Evolutionary conservation across 2,113 vertebrate genomes (phyloP).

Genomic region (Chaetodon trifascialis): DNA sequence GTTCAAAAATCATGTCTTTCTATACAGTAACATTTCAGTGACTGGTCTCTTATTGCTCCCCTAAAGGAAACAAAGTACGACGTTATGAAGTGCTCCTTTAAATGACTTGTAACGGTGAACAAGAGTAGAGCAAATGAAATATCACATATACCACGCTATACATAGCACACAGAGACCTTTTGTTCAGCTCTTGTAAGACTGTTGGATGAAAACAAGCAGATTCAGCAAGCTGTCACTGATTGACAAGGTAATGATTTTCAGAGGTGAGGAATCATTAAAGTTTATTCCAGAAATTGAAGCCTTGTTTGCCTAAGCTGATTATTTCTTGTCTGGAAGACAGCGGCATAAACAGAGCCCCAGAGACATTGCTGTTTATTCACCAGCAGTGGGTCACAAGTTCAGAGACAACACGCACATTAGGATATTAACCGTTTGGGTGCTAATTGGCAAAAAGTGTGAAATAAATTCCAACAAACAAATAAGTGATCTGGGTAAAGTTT

Average conservation of each 20-base stretch:
- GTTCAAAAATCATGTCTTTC: background rate
- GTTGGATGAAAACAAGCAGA: constrained; percentile 31
- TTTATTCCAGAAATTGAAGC: constrained; percentile 44
- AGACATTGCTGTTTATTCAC: constrained; percentile 15
- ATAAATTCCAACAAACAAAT: background rate
- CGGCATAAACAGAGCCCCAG: constrained; percentile 12
- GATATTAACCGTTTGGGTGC: constrained; percentile 11
- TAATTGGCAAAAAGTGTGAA: background rate
- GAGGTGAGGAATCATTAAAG: constrained; percentile 49
- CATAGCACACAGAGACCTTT: background rate
- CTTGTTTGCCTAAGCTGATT: constrained; percentile 55
- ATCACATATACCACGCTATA: too few species aligned
- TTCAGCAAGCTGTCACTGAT: constrained; percentile 21
- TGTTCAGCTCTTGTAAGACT: constrained; percentile 12
- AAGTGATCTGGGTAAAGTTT: background rate
- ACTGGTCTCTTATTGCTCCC: background rate
- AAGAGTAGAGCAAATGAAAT: background rate
- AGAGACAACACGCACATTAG: background rate
- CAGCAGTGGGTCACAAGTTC: background rate
- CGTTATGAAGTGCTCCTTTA: background rate
- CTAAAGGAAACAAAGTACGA: background rate
- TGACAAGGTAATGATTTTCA: constrained; percentile 54
- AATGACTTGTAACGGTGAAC: background rate
- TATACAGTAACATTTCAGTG: background rate
- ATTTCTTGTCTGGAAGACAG: constrained; percentile 25